Percentiles rank a stretch among this genome's conserved stretches.
phyloP scores from a whole-genome alignment of 2,113 vertebrate genomes.

The Rhinopithecus roxellana region DNA sequence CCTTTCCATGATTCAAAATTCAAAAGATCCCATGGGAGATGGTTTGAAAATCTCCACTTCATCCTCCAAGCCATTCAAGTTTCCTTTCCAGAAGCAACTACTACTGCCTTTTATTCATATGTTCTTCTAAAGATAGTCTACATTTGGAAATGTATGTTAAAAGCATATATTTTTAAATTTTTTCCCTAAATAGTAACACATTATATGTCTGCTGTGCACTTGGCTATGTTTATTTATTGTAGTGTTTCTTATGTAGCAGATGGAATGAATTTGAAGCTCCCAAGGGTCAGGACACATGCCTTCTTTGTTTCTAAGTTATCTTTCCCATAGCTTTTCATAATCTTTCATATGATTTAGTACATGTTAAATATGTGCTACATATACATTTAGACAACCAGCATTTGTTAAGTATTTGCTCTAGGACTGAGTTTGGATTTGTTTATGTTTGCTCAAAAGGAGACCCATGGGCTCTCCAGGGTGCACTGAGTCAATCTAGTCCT shows the following conservation, averaged over 20 bases:
- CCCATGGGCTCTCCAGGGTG: neutral
- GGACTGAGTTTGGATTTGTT: slow-evolving; percentile 17
- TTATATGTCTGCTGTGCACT: neutral
- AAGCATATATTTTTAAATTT: neutral
- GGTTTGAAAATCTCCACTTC: neutral
- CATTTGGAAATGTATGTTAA: neutral
- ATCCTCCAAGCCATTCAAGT: neutral
- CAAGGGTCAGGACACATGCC: neutral
- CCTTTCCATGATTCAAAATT: neutral
- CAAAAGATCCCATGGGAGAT: neutral
- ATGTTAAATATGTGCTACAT: neutral
- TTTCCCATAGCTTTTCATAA: neutral
- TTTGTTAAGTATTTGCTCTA: neutral
- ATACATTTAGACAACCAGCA: neutral
- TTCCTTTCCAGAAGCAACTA: neutral
- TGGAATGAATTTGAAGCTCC: neutral
- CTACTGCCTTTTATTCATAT: slow-evolving; percentile 8
- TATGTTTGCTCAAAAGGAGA: slow-evolving; percentile 22
- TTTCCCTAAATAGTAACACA: neutral
- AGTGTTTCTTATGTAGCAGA: neutral
- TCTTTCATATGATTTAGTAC: neutral
- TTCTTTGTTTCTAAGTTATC: neutral
- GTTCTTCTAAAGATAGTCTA: neutral
- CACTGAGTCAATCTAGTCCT: neutral
- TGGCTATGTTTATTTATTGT: slow-evolving; percentile 45